Evolutionary conservation across 2,113 vertebrate genomes (phyloP), one percentile per base, ranked within the genome.

Genomic region (Potamarius usumacintae): DNA sequence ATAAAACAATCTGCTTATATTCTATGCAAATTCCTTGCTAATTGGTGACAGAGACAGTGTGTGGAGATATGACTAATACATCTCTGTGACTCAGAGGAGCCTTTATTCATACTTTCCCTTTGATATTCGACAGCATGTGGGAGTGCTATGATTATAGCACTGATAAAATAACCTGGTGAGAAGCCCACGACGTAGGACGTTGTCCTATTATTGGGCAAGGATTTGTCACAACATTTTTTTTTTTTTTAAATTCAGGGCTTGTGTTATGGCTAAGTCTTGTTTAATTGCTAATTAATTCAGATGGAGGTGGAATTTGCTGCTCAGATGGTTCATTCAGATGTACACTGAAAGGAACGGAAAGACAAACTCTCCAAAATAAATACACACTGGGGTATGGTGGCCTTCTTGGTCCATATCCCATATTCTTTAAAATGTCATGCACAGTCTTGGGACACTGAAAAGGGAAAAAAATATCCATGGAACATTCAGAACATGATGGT

Each of bases 391-490:
- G 30, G 18, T 76, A 82, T 4, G 42, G 60, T 60, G 69, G 71
- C 62, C 52, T 67, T 50, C 63, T 78, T 76, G 88, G 50, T 67
- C 69, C 58, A 27, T 63, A 83, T 77, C 58, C 25, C 48, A 42
- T 65, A 60, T 81, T 83, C 27, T 86, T 77, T 42, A 65, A 22
- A 83, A 88, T 42, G 67, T 87, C 90, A 89, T 90, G 90, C 90
- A 91, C 80, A 83, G 27, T 77, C 48, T 74, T 62, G 65, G 67
- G 52, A 67, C 72, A 62, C 55, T 58, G 55, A 80, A 53, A 86
- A 82, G 79, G 60, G 84, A 71, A 80, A 86, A 85, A 80, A 10
- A 55, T 3, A 27, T 85, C 88, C 85, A 89, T 88, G 88, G 89
- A 91, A 90, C 89, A 79, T 87, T 77, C 63, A 65, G 87, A 89